Evolutionary conservation across 2,113 vertebrate species (phyloP), one percentile per base, ranked within the genome.

Genomic region (Craseonycteris thonglongyai): DNA sequence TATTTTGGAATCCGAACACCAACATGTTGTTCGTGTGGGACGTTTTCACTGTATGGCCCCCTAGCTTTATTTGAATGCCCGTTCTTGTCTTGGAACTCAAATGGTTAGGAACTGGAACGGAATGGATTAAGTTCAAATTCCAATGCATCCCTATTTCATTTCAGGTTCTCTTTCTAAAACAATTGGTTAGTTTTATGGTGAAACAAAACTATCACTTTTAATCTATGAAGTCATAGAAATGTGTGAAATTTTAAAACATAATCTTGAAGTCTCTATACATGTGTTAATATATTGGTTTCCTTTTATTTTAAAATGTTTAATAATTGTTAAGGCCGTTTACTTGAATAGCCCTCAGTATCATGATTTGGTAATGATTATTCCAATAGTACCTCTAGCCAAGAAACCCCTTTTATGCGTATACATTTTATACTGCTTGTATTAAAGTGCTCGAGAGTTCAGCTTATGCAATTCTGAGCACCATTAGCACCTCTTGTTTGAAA

Each of bases 401-500:
- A 95, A 87, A 19, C 38, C 84, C 61, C 68, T 87, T 96, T 90
- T 83, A 66, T 78, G 79, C n/a, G n/a, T 80, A 87, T 51, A 90
- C 68, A 71, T 76, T 95, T 94, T 96, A 92, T 92, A 90, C 74
- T 90, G 88, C 91, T 93, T 94, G 71, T 93, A 45, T 94, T 93
- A 91, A 85, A 93, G 83, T 74, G 69, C 61, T 30, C 35, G 87
- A 95, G 93, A 96, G 72, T 85, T 95, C 74, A 87, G 90, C 42
- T 96, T 66, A 90, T 83, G 95, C 94, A 98, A 96, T 91, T 96
- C 69, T 95, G 84, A 93, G 22, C 47, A 93, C 90, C 54, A 75
- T 97, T 95, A 96, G 76, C 93, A 97, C 96, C 90, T 97, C 59
- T 84, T 98, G 68, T 95, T 96, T 98, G 92, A 97, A 97, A 97